phyloP scores from a whole-genome alignment of 2,888 invertebrate genomes.

The Himalopsyche anomala region DNA sequence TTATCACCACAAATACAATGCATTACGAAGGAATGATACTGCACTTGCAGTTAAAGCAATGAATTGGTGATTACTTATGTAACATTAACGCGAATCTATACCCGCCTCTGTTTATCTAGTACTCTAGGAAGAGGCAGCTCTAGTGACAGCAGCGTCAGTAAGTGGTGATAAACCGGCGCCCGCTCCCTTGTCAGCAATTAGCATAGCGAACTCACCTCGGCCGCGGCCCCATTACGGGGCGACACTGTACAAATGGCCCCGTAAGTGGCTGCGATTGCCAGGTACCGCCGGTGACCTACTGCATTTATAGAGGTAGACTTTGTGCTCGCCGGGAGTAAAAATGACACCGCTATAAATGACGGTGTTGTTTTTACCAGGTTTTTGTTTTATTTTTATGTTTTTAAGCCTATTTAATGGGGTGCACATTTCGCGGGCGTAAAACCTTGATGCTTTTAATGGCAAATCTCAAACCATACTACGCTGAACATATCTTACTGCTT shows the following conservation, averaged over 20 bases:
- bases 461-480: too few relatives aligned
- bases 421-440: neutral
- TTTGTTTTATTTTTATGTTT: conserved; percentile 3
- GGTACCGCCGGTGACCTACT: neutral
- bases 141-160: conserved; percentile 15
- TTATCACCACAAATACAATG: neutral
- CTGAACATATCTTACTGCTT: too few relatives aligned
- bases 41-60: neutral
- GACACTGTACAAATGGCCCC: conserved; percentile 39
- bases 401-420: neutral
- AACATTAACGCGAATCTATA: neutral
- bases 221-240: conserved; percentile 34
- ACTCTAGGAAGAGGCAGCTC: neutral
- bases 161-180: conserved; percentile 42
- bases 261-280: conserved; percentile 37
- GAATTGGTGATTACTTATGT: neutral
- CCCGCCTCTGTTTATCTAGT: neutral
- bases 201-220: conserved; percentile 31
- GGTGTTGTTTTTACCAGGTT: neutral
- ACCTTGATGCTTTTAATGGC: neutral
- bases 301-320: conserved; percentile 6
- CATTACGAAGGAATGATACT: neutral
- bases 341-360: conserved; percentile 10
- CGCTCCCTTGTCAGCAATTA: conserved; percentile 42
- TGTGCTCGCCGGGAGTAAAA: neutral